These are phyloP conservation scores for Tenrec ecaudatus DNA, from an alignment of 2,113 vertebrate species.

Conservation along the genomic window DNA sequence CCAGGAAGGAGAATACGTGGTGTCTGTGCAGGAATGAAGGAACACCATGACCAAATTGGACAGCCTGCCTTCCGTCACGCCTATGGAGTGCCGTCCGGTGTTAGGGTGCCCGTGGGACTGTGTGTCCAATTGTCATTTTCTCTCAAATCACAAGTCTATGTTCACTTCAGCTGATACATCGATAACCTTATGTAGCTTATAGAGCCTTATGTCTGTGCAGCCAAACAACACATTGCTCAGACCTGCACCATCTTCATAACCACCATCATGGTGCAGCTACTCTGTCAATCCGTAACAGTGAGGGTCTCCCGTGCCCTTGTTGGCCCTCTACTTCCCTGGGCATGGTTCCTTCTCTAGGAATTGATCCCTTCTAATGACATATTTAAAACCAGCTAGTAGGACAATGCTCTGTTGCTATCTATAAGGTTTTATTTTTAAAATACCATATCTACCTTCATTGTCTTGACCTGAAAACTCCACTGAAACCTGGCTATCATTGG, in stretches of 20 bases:
- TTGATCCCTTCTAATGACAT: not conserved
- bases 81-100: not conserved
- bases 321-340: not conserved
- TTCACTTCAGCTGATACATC: not conserved
- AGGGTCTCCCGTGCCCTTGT: not conserved
- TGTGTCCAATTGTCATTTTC: not conserved
- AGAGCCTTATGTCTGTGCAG: not conserved
- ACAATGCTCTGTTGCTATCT: not conserved
- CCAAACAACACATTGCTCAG: not conserved
- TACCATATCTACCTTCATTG: not conserved
- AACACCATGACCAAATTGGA: not conserved
- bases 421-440: not conserved
- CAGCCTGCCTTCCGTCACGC: not conserved
- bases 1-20: not conserved
- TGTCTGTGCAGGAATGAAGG: not conserved
- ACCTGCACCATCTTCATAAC: not conserved
- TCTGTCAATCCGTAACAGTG: not conserved
- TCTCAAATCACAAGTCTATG: not conserved
- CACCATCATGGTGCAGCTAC: not conserved
- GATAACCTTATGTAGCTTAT: not conserved
- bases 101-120: not conserved
- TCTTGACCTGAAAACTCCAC: not conserved
- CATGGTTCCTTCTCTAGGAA: not conserved
- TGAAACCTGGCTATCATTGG: not conserved
- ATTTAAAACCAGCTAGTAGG: not conserved